Evolutionary conservation across 2,797 vertebrate genomes (phyloP), one percentile per base, ranked within the genome.

Genomic region (Gymnothorax reevesii): DNA sequence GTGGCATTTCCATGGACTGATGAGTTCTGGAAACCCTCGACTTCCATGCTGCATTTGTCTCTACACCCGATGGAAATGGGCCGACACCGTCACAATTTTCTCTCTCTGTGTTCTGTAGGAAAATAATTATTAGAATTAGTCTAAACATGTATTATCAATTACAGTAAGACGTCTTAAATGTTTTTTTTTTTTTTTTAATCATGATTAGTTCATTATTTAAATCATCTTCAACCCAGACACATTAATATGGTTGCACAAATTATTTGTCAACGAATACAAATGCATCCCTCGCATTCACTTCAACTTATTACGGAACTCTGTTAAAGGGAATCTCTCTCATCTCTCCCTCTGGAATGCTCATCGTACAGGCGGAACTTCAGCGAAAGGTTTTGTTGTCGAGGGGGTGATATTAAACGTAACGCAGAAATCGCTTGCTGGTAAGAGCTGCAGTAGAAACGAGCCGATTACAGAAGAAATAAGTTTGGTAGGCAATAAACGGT

Each of bases 1-100:
- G 96, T 93, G 1, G 92, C 89, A 90, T 98, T 98, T 92, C 91
- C 90, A 87, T 88, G 85, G 20, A 90, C 89, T 79, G 96, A 96
- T 83, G 90, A 94, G 91, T 98, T 98, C 89, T 93, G 92, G 85
- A 94, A 90, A 87, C 94, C 88, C 87, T 94, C 92, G 82, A 88
- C 92, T 93, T 96, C 95, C 97, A 97, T 98, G 90, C 87, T 96
- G 89, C 55, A 88, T 84, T 83, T 57, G 83, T 54, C 84, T 83
- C 52, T 88, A 84, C 55, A 25, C 25, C 73, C 59, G 12, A 25
- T 62, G 73, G 57, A 57, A 77, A 62, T 42, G 27, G 20, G 25
- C 20, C 55, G 49, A 22, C 49, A 80, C 7, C 52, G 7, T 8
- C 77, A 54, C 55, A 20, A 80, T 80, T 42, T 49, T 77, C 73